Percentiles rank a stretch among this genome's conserved stretches.
Evolutionary conservation across 2,797 vertebrate genomes (phyloP).

Genomic region (Salmo trutta): DNA sequence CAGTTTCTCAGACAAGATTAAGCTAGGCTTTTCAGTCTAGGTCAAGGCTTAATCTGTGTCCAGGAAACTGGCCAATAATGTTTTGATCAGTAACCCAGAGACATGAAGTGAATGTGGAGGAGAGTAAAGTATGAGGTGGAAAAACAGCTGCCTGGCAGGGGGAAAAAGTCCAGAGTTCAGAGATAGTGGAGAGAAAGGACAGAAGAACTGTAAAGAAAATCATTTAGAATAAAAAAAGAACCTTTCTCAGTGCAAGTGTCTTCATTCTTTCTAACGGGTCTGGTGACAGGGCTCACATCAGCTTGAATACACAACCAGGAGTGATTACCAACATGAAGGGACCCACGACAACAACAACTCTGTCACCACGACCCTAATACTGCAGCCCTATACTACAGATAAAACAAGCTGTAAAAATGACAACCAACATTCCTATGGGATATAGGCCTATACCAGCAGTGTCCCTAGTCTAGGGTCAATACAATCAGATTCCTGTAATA

Average conservation of each 20-base stretch:
- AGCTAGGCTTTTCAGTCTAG: not conserved
- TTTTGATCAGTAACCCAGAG: constrained; percentile 55
- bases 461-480: not conserved
- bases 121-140: constrained; percentile 16
- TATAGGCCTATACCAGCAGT: not conserved
- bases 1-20: not conserved
- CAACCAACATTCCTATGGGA: constrained; percentile 4
- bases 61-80: not conserved
- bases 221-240: constrained; percentile 44
- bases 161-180: constrained; percentile 36
- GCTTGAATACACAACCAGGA: constrained; percentile 73
- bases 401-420: not conserved
- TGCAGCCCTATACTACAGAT: not conserved
- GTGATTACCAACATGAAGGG: constrained; percentile 58
- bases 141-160: constrained; percentile 28
- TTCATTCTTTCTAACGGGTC: constrained; percentile 68
- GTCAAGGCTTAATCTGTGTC: constrained; percentile 3
- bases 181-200: constrained; percentile 25
- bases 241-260: constrained; percentile 76
- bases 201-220: constrained; percentile 44
- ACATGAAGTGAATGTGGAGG: constrained; percentile 18
- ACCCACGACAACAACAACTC: constrained; percentile 27
- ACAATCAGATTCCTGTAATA: not conserved
- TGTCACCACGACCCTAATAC: not conserved
- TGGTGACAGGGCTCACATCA: constrained; percentile 65